These are phyloP conservation scores for Daphoenositta chrysoptera DNA, from an alignment of 2,113 vertebrate species.

Conservation along the genomic window DNA sequence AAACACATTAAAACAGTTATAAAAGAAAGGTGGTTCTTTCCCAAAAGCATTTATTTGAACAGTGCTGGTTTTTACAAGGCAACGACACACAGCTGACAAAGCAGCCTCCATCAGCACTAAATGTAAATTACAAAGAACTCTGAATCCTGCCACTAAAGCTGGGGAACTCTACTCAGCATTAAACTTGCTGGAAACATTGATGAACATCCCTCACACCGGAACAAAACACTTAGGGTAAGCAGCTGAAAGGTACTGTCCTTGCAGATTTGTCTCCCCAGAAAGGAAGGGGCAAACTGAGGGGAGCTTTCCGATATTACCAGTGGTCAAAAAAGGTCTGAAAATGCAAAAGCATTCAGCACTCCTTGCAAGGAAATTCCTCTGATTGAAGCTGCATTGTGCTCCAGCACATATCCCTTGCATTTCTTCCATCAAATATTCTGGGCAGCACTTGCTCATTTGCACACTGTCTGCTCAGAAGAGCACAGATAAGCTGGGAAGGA, in stretches of 20 bases:
- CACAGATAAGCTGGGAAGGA: not conserved
- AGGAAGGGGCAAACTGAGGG: not conserved
- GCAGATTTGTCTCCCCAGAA: not conserved
- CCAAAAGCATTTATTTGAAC: not conserved
- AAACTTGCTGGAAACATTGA: not conserved
- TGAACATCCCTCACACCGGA: not conserved
- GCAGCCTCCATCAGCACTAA: not conserved
- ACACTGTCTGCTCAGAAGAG: not conserved
- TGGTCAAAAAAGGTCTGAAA: not conserved
- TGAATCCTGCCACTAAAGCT: not conserved
- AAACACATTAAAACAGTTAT: not conserved
- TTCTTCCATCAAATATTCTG: not conserved
- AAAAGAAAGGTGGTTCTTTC: not conserved
- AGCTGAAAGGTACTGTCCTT: not conserved
- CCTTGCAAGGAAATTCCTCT: not conserved
- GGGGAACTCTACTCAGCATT: not conserved
- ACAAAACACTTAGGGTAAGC: not conserved
- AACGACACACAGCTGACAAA: not conserved
- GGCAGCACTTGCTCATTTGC: not conserved
- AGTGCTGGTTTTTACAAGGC: not conserved
- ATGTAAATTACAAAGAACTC: constrained; percentile 31
- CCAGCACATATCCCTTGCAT: not conserved
- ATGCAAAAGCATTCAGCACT: not conserved
- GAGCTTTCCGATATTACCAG: not conserved
- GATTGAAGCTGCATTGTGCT: not conserved